A percentile compares a stretch with the other conserved stretches of the same genome.
phyloP scores from a whole-genome alignment of 1,140 invertebrate genomes.

The Philotrypesis tridentata region DNA sequence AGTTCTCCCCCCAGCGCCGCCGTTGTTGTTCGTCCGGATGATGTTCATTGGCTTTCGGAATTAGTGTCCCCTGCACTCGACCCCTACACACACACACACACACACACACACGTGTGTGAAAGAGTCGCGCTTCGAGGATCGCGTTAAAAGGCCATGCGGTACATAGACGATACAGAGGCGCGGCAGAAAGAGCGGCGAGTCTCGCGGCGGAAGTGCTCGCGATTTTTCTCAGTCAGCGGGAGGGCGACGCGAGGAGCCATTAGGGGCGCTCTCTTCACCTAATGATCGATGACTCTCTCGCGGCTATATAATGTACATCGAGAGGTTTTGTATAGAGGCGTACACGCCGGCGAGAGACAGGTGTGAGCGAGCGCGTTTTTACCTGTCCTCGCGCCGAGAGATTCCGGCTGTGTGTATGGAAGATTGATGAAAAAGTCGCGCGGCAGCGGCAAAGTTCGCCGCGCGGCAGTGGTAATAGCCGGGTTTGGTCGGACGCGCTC shows the following conservation, averaged over 20 bases:
- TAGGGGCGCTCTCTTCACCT: conserved; percentile 54
- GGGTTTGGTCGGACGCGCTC: neutral
- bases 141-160: too few relatives aligned
- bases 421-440: neutral
- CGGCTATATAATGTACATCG: conserved; percentile 42
- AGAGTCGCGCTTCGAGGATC: neutral
- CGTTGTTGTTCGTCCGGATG: neutral
- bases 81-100: neutral
- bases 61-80: neutral
- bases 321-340: neutral
- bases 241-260: conserved; percentile 57
- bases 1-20: neutral
- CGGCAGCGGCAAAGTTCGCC: neutral
- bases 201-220: conserved; percentile 59
- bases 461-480: neutral
- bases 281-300: conserved; percentile 68
- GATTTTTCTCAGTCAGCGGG: conserved; percentile 66
- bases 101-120: neutral
- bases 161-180: neutral
- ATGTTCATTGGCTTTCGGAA: neutral
- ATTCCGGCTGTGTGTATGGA: neutral
- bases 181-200: neutral
- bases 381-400: neutral
- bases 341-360: neutral
- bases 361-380: conserved; percentile 3